Base-by-base conservation (phyloP, 1,140 invertebrate species). In the Brachionus plicatilis region DNA sequence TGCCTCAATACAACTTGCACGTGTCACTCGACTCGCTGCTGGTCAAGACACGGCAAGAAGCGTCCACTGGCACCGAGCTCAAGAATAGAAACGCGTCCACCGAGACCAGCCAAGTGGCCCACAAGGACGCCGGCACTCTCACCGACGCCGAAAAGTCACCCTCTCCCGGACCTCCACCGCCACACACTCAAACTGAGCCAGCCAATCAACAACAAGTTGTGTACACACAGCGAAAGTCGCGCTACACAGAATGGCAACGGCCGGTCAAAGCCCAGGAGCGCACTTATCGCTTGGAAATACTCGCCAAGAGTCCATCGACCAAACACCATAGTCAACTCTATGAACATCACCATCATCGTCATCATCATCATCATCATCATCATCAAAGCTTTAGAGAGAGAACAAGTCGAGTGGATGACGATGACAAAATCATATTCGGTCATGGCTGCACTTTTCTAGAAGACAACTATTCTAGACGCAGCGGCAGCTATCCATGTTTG, bases 1-100 rank as follows among this genome's bases (percentile, higher is more conserved):
- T 82, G 53, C 79, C 79, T 20, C 79, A 82, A 24, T 82, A 82
- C 24, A 82, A 82, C 41, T 27, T 82, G 17, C 79, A 82, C 41
- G 79, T 82, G n/a, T 82, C 79, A 5, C 20, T 82, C 2, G 79
- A 82, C 43, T 82, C 79, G 20, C 41, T 82, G 14, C 27, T 65
- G 27, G 43, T 82, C 33, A 82, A 82, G 33, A 20, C n/a, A 7
- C 12, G 33, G 12, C 50, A 47, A 60, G 79, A 82, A 45, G 79
- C 79, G 27, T 65, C 79, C 8, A 82, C 79, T 3, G 53, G 7
- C 6, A 82, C 79, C 33, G 79, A 82, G 2, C n/a, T 27, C 12
- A 82, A 82, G 33, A 82, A 82, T 65, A 60, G 43, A 41, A 82
- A 20, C 27, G 53, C 17, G 1, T 17, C 53, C 1, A 65, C 79